A percentile compares a stretch with the other conserved stretches of the same genome.
Evolutionary conservation across 2,797 vertebrate species (phyloP).

Genomic region (Rhabdophis nuchalis): DNA sequence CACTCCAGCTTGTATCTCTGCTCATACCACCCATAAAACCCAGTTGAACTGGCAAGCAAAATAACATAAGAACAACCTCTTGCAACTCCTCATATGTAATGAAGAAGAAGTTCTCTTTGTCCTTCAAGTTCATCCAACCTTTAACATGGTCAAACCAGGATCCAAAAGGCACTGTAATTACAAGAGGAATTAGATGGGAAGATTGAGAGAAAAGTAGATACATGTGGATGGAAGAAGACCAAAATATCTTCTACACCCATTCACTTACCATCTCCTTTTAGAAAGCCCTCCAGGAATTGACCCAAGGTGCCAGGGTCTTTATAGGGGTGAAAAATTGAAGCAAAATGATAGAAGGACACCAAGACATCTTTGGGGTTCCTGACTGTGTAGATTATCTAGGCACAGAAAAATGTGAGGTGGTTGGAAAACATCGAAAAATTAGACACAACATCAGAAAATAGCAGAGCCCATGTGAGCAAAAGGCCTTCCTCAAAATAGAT

Average conservation of each 20-base stretch:
- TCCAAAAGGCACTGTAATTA: slow-evolving; percentile 77
- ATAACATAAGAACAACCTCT: slow-evolving; percentile 6
- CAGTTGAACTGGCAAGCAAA: not conserved
- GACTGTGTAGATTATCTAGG: slow-evolving; percentile 77
- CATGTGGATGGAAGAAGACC: too few relatives aligned
- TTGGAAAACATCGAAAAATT: not conserved
- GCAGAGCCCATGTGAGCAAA: not conserved
- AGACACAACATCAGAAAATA: not conserved
- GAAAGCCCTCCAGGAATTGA: slow-evolving; percentile 77
- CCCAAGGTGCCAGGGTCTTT: slow-evolving; percentile 80
- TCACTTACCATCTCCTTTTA: slow-evolving; percentile 66
- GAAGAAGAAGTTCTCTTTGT: slow-evolving; percentile 77
- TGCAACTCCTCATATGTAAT: slow-evolving; percentile 79
- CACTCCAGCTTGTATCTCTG: not conserved
- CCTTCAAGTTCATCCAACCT: slow-evolving; percentile 75
- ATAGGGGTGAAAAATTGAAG: slow-evolving; percentile 77
- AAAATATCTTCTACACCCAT: rapidly evolving
- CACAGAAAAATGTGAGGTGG: not conserved
- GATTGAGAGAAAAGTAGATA: too few relatives aligned
- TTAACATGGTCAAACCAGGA: slow-evolving; percentile 88
- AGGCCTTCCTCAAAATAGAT: not conserved
- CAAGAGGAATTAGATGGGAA: not conserved
- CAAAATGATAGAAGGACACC: slow-evolving; percentile 83
- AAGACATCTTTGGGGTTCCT: slow-evolving; percentile 81
- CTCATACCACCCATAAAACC: not conserved